A percentile compares a stretch with the other conserved stretches of the same genome.
Evolutionary conservation across 2,888 invertebrate species (phyloP).

Genomic region (Lasioglossum zephyrum): DNA sequence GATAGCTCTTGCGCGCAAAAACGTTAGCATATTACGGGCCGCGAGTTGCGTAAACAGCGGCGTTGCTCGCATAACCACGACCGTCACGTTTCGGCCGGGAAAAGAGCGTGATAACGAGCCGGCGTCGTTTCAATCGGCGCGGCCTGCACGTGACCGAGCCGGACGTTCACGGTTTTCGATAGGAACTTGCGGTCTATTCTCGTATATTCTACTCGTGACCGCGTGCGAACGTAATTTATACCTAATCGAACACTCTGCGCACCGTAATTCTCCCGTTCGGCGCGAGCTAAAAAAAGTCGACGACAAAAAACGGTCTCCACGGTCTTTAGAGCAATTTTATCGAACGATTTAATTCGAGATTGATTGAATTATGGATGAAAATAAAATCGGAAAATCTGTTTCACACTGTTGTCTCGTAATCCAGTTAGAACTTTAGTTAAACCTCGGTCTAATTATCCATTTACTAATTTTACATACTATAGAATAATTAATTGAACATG

Average conservation of each 20-base stretch:
- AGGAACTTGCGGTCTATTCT: slow-evolving; percentile 17
- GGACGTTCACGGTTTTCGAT: slow-evolving; percentile 34
- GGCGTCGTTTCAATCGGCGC: slow-evolving; percentile 31
- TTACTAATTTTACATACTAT: too few species aligned
- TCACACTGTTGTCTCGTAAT: too few species aligned
- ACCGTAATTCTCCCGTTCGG: not conserved
- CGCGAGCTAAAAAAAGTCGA: not conserved
- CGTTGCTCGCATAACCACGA: slow-evolving; percentile 39
- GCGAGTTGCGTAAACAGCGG: slow-evolving; percentile 62
- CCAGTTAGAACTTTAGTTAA: too few species aligned
- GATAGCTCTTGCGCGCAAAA: slow-evolving; percentile 54
- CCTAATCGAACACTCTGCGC: not conserved
- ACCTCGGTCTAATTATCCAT: too few species aligned
- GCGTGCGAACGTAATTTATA: not conserved
- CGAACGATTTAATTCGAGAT: not conserved
- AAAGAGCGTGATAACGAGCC: slow-evolving; percentile 53
- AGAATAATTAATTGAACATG: too few species aligned
- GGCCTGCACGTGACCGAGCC: slow-evolving; percentile 56
- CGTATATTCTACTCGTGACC: slow-evolving; percentile 28
- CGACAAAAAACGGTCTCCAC: not conserved
- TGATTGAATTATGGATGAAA: not conserved
- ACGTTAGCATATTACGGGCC: slow-evolving; percentile 48
- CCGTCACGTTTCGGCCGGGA: slow-evolving; percentile 60
- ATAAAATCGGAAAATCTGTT: not conserved
- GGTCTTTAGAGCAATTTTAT: not conserved